Evolutionary conservation across 1,140 invertebrate genomes (phyloP).

Genomic region (Drosophila sechellia): DNA sequence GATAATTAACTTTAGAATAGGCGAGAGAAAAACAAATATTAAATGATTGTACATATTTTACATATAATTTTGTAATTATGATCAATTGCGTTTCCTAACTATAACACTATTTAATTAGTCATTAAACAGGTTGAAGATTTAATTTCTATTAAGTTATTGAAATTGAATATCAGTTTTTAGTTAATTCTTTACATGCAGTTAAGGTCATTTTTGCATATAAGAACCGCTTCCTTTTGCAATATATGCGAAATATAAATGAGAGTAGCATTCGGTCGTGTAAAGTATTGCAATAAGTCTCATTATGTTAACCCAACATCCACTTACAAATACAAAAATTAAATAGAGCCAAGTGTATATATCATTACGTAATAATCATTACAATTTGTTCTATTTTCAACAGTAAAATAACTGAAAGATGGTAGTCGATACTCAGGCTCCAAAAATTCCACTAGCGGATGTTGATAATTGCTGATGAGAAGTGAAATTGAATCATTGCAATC

Average conservation of each 20-base stretch:
- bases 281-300: conserved; percentile 68
- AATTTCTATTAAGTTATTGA: conserved; percentile 44
- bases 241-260: conserved; percentile 20
- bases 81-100: conserved; percentile 66
- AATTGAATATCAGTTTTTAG: conserved; percentile 38
- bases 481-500: no score
- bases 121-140: conserved; percentile 45
- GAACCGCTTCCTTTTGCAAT: conserved; percentile 35
- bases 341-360: conserved; percentile 41
- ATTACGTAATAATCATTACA: conserved; percentile 40
- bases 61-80: conserved; percentile 81
- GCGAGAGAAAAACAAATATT: conserved; percentile 19
- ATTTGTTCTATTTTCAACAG: conserved; percentile 42
- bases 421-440: no score
- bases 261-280: conserved; percentile 35
- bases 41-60: conserved; percentile 69
- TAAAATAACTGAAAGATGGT: conserved; percentile 1
- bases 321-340: conserved; percentile 27
- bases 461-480: no score
- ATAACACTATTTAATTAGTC: conserved; percentile 60
- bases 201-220: conserved; percentile 21
- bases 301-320: conserved; percentile 56
- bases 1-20: conserved; percentile 47
- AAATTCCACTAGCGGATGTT: no score
- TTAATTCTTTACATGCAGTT: conserved; percentile 24